Evolutionary conservation across 2,888 invertebrate species (phyloP).

Genomic region (Tipula lateralis): DNA sequence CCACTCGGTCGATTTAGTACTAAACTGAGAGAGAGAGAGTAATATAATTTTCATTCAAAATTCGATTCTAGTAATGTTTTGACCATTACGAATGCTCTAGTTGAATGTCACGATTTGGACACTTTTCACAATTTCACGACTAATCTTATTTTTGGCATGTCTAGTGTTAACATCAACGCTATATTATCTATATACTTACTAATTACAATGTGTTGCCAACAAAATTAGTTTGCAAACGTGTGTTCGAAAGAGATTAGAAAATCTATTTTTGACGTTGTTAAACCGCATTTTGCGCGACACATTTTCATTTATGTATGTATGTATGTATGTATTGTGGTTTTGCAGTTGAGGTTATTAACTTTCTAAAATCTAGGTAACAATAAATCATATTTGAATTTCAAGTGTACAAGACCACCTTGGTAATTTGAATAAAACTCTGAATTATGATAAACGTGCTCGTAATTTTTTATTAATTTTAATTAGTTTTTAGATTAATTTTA

Average conservation of each 20-base stretch:
- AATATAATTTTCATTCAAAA: not conserved
- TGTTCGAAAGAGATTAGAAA: not conserved
- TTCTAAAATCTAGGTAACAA: not conserved
- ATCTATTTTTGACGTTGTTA: not conserved
- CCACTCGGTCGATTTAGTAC: not conserved
- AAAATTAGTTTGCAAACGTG: not conserved
- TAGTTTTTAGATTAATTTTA: not conserved
- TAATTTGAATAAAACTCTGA: not conserved
- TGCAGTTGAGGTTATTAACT: not conserved
- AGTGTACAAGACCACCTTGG: not conserved
- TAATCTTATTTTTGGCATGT: not conserved
- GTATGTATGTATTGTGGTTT: not conserved
- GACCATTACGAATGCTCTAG: not conserved
- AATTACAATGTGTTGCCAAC: not conserved
- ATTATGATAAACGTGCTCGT: not conserved
- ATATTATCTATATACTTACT: not conserved
- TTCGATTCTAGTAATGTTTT: not conserved
- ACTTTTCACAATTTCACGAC: not conserved
- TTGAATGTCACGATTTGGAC: not conserved
- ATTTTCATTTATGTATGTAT: not conserved
- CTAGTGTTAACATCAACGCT: not conserved
- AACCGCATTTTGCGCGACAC: not conserved
- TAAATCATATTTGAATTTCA: not conserved
- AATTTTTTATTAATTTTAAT: not conserved
- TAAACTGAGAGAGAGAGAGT: not conserved